These are phyloP conservation scores for Drosophila parthenogenetica DNA, from an alignment of 2,888 invertebrate genomes.

Conservation along the genomic window DNA sequence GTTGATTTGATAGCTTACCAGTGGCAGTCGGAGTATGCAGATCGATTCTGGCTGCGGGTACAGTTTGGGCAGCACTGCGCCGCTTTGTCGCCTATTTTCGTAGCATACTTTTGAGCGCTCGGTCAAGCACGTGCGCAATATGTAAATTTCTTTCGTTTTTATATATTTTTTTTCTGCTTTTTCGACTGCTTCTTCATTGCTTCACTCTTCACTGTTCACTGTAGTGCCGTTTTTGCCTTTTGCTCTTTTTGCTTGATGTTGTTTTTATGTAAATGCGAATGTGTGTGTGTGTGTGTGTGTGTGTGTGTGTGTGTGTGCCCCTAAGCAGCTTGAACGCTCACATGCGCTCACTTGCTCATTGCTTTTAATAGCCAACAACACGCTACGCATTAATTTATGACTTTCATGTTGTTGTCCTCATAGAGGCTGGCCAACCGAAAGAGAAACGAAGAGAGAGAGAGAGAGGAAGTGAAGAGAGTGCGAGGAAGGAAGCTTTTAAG, in stretches of 20 bases:
- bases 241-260: slow-evolving; percentile 67
- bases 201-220: slow-evolving; percentile 4
- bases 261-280: slow-evolving; percentile 66
- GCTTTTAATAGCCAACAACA: slow-evolving; percentile 81
- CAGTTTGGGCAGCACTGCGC: slow-evolving; percentile 55
- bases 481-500: slow-evolving; percentile 49
- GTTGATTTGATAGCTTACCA: slow-evolving; percentile 34
- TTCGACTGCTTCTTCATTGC: slow-evolving; percentile 20
- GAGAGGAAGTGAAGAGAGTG: neutral
- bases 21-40: slow-evolving; percentile 29
- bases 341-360: slow-evolving; percentile 78
- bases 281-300: slow-evolving; percentile 27
- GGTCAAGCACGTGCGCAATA: slow-evolving; percentile 76
- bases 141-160: slow-evolving; percentile 60
- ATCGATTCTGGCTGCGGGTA: slow-evolving; percentile 31
- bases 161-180: neutral
- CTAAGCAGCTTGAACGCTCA: slow-evolving; percentile 71
- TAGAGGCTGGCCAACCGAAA: neutral
- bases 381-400: slow-evolving; percentile 79
- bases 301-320: slow-evolving; percentile 40
- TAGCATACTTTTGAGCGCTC: slow-evolving; percentile 55
- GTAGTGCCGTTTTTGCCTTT: slow-evolving; percentile 33
- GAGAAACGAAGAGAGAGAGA: neutral
- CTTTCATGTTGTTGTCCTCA: slow-evolving; percentile 53
- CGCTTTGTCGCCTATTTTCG: slow-evolving; percentile 58